These are phyloP conservation scores for Triplophysa dalaica DNA, from an alignment of 2,113 vertebrate species.

Conservation along the genomic window DNA sequence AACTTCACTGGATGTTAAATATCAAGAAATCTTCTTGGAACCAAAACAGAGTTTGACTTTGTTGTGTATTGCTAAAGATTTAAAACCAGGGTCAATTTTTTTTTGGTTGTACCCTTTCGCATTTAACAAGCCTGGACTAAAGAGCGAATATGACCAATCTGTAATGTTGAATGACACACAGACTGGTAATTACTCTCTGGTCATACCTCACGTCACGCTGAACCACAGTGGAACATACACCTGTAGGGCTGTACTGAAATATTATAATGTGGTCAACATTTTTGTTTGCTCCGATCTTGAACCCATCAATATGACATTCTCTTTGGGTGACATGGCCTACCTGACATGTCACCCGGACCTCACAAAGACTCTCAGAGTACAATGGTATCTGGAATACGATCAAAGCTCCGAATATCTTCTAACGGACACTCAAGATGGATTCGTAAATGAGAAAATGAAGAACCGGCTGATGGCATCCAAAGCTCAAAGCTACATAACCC, in stretches of 20 bases:
- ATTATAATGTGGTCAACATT: background rate
- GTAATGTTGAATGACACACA: background rate
- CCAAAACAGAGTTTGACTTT: background rate
- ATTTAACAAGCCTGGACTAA: fast-evolving
- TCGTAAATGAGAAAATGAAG: background rate
- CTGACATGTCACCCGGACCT: background rate
- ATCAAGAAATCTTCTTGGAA: background rate
- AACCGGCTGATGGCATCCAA: background rate
- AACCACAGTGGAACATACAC: background rate
- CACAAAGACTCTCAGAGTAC: background rate
- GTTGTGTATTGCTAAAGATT: background rate
- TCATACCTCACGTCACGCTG: background rate
- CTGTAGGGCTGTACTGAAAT: background rate
- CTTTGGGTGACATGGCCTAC: background rate
- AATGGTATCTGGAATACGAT: background rate
- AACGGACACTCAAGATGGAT: background rate
- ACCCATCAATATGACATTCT: background rate
- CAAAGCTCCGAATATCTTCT: background rate
- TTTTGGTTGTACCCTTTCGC: fast-evolving
- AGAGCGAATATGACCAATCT: background rate
- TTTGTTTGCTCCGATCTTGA: background rate
- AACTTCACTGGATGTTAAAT: background rate
- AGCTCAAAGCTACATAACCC: background rate
- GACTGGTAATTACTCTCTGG: background rate
- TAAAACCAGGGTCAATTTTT: background rate